Base-by-base conservation (phyloP, 2,888 invertebrate species). In the Nowickia ferox region DNA sequence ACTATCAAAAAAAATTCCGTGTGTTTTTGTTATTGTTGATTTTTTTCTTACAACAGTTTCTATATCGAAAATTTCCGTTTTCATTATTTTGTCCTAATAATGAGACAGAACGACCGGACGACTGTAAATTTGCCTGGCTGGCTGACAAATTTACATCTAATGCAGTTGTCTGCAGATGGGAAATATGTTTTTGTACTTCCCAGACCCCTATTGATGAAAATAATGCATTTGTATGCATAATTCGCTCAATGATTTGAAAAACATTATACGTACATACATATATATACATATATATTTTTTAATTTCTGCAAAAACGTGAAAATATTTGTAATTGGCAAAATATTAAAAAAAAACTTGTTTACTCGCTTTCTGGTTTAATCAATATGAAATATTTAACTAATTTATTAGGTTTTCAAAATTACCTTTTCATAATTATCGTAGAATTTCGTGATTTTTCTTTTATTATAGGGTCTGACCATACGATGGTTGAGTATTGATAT, bases 21-120 rank as follows among this genome's bases (percentile, higher is more conserved):
- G 3, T 22, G 72, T 48, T 72, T 81, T 85, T 74, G 74, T 72
- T 57, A 66, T 79, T 53, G 84, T 66, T 69, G 77, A 63, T 63
- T 83, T 71, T 68, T 79, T 86, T 71, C 44, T 78, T 69, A 75
- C 74, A 55, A 68, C 61, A 69, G 79, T 38, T 63, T 78, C 68
- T 79, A 75, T 46, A 69, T 75, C 68, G 61, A 69, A 63, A 22
- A 68, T 80, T 65, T 80, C 86, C 66, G 83, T 86, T 86, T 86
- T 86, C 86, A 86, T 84, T 86, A 86, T 86, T 80, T 86, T 76
- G 55, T 22, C 13, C 77, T 78, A 13, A 44, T 59, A 51, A 66
- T 77, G 77, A 78, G 59, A 38, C 59, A 19, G 15, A 55, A 13
- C 11, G 44, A 59, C 55, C 51, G 19, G 48, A 13, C 40, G 15